phyloP scores from a whole-genome alignment of 2,888 invertebrate genomes.

The Vannuccia rotundouncinata region DNA sequence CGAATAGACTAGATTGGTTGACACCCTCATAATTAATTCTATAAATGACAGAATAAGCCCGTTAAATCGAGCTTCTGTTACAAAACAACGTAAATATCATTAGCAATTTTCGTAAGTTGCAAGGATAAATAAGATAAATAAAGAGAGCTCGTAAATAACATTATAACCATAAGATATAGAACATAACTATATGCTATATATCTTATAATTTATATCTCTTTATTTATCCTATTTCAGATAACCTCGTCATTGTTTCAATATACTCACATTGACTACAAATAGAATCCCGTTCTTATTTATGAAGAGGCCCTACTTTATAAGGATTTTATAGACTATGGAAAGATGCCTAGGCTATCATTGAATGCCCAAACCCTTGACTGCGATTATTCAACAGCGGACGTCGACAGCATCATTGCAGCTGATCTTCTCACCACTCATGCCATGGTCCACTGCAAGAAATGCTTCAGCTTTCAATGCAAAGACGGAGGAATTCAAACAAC shows the following conservation, averaged over 20 bases:
- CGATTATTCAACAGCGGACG: constrained; percentile 40
- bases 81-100: too few species aligned
- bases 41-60: too few species aligned
- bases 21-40: too few species aligned
- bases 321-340: too few species aligned
- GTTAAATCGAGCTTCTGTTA: too few species aligned
- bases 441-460: neutral
- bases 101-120: too few species aligned
- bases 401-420: constrained; percentile 41
- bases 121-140: too few species aligned
- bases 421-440: constrained; percentile 40
- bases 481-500: constrained; percentile 39
- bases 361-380: neutral
- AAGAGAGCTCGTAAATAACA: too few species aligned
- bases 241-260: neutral
- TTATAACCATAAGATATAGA: too few species aligned
- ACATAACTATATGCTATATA: too few species aligned
- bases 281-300: neutral
- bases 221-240: neutral
- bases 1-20: too few species aligned
- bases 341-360: too few species aligned
- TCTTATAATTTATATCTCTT: neutral
- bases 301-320: neutral
- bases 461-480: neutral
- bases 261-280: neutral